These are phyloP conservation scores for Unio pictorum DNA, from an alignment of 2,888 invertebrate species.

Conservation along the genomic window DNA sequence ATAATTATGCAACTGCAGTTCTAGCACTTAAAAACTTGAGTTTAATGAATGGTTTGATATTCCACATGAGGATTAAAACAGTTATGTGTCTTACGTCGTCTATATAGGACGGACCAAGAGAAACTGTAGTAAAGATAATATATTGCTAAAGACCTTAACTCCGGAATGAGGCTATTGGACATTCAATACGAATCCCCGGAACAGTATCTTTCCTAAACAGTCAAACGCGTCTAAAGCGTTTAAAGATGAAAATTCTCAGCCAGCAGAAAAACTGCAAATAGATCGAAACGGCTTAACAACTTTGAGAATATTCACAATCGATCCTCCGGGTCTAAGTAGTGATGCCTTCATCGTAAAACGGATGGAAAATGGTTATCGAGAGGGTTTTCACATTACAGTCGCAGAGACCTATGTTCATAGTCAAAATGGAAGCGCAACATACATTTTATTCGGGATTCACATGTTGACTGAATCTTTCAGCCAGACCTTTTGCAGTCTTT, in stretches of 20 bases:
- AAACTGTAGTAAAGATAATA: constrained; percentile 29
- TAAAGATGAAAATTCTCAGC: not conserved
- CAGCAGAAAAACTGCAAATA: not conserved
- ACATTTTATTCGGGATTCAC: constrained; percentile 21
- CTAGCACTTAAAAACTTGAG: constrained; percentile 7
- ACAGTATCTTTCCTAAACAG: constrained; percentile 1
- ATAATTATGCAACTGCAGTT: constrained; percentile 19
- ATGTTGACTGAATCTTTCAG: constrained; percentile 31
- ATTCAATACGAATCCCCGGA: constrained; percentile 14
- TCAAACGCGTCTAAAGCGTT: not conserved
- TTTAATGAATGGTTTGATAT: constrained; percentile 12
- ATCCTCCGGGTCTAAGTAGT: constrained; percentile 26
- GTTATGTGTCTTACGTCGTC: constrained; percentile 34
- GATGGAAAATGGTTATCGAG: constrained; percentile 7
- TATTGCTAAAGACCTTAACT: constrained; percentile 7
- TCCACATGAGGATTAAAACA: constrained; percentile 20
- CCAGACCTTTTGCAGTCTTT: constrained; percentile 19
- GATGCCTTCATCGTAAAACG: constrained; percentile 26
- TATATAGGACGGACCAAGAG: constrained; percentile 29
- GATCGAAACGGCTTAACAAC: constrained; percentile 13
- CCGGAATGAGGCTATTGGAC: constrained; percentile 6
- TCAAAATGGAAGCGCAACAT: constrained; percentile 29
- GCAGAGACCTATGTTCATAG: constrained; percentile 14
- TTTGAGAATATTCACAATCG: constrained; percentile 26
- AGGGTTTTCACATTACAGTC: constrained; percentile 33